These are phyloP conservation scores for Centropyge bicolor DNA, from an alignment of 2,797 vertebrate species.

Conservation along the genomic window DNA sequence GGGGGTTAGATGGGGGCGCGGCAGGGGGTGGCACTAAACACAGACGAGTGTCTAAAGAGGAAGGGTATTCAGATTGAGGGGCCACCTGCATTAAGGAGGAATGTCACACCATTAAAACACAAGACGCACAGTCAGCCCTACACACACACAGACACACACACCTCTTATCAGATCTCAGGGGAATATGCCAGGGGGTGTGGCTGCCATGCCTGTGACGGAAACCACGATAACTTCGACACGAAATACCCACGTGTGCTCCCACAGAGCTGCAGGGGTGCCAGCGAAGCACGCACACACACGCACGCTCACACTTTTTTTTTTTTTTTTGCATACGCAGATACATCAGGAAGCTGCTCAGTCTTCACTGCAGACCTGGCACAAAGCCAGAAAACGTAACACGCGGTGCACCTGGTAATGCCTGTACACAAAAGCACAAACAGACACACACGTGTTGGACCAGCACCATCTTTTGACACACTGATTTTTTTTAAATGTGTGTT, in stretches of 20 bases:
- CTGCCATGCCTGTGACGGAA: conserved; percentile 67
- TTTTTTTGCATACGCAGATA: conserved; percentile 62
- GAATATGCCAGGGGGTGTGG: conserved; percentile 71
- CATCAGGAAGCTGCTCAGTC: conserved; percentile 49
- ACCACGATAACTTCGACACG: conserved; percentile 56
- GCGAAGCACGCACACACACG: conserved; percentile 26
- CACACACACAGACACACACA: conserved; percentile 39
- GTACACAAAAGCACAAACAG: conserved; percentile 14
- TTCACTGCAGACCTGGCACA: conserved; percentile 55
- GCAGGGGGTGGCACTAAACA: conserved; percentile 72
- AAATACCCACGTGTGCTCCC: conserved; percentile 69
- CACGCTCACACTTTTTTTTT: conserved; percentile 28
- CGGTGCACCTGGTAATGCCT: conserved; percentile 7
- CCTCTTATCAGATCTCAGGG: conserved; percentile 69
- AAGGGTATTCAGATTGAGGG: conserved; percentile 64
- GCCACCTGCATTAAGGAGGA: conserved; percentile 72
- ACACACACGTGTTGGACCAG: conserved; percentile 9
- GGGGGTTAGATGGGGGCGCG: conserved; percentile 59
- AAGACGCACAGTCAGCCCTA: conserved; percentile 40
- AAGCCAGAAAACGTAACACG: conserved; percentile 49
- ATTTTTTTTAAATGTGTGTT: conserved; percentile 1
- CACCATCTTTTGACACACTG: conserved; percentile 9
- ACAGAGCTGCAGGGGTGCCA: conserved; percentile 69
- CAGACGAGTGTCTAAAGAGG: conserved; percentile 63
- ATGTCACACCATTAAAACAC: conserved; percentile 72